A percentile compares a stretch with the other conserved stretches of the same genome.
These are phyloP conservation scores for Ia io DNA, from an alignment of 2,113 vertebrate genomes.

Conservation along the genomic window DNA sequence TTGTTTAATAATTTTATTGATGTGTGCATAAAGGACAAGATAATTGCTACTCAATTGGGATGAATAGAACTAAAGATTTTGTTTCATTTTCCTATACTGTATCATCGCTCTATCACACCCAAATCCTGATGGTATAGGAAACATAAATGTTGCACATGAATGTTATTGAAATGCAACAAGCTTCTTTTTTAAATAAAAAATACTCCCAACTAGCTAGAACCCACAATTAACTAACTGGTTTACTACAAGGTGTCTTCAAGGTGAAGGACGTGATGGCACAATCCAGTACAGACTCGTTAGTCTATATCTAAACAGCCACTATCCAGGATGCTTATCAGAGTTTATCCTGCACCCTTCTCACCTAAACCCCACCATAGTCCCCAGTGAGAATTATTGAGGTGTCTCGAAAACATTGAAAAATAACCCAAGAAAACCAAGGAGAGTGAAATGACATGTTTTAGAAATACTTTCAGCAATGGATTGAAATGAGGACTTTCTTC, in stretches of 20 bases:
- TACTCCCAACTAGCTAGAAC: background rate
- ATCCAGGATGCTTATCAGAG: background rate
- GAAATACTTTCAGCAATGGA: background rate
- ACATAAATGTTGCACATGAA: background rate
- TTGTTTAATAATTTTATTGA: background rate
- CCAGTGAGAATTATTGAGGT: background rate
- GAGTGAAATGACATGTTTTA: background rate
- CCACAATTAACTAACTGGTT: background rate
- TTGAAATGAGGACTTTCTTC: background rate
- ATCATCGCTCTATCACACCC: background rate
- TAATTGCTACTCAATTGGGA: background rate
- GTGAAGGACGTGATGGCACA: background rate
- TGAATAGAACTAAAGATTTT: background rate
- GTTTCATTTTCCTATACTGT: background rate
- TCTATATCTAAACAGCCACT: background rate
- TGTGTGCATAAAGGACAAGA: background rate
- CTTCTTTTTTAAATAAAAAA: slow-evolving; percentile 8
- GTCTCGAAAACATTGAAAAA: background rate
- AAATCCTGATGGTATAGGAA: slow-evolving; percentile 2
- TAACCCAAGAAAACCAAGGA: background rate
- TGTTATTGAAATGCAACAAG: background rate
- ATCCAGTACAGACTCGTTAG: background rate
- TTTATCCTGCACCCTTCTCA: background rate
- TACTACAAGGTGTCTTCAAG: background rate
- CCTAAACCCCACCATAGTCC: background rate